Conservation (phyloP, 2,888 invertebrate genomes). For the Leptopilina drosophilae region DNA sequence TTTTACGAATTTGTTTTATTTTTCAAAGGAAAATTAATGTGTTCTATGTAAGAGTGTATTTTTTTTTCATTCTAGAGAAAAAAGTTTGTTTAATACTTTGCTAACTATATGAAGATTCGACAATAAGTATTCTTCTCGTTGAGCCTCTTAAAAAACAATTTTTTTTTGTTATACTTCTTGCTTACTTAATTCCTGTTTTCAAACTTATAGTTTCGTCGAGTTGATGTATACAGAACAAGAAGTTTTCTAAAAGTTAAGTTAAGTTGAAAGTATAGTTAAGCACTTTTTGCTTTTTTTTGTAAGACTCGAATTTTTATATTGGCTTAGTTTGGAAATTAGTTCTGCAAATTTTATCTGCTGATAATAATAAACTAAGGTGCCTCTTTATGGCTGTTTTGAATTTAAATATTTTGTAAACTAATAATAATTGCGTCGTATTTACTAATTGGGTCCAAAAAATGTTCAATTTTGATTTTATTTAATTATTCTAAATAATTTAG, state of each 20-base stretch:
- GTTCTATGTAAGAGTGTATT: no score
- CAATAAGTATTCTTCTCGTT: background rate
- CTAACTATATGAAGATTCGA: background rate
- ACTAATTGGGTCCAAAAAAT: no score
- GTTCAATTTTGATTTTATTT: no score
- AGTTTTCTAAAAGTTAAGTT: constrained; percentile 5
- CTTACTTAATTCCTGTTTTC: constrained; percentile 4
- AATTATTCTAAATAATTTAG: no score
- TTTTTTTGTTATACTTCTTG: background rate
- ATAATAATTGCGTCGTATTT: no score
- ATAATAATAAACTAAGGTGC: no score
- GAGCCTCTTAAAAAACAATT: constrained; percentile 10
- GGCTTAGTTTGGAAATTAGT: background rate
- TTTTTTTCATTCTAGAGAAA: no score
- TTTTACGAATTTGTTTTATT: no score
- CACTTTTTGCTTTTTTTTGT: background rate
- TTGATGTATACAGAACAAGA: constrained; percentile 3
- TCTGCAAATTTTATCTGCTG: background rate
- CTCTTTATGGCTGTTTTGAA: background rate
- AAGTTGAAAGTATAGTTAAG: background rate
- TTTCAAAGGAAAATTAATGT: no score
- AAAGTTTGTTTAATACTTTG: constrained; percentile 5
- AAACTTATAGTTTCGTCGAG: background rate
- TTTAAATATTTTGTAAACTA: no score
- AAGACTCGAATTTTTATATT: background rate